phyloP scores from a whole-genome alignment of 2,113 vertebrate species.

The Dissostichus mawsoni region DNA sequence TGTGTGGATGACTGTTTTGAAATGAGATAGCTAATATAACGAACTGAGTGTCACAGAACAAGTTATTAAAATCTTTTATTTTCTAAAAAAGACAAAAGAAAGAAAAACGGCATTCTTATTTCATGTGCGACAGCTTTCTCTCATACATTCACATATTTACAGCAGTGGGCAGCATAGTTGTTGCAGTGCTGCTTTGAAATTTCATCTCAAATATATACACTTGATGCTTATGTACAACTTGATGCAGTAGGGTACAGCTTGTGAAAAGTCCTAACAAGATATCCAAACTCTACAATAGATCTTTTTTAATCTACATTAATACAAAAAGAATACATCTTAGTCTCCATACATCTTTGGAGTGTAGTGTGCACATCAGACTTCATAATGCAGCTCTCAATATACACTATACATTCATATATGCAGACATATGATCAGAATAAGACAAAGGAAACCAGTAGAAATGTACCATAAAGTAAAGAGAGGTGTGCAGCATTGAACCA shows the following conservation, averaged over 20 bases:
- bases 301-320: conserved; percentile 1
- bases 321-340: conserved; percentile 14
- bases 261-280: conserved; percentile 29
- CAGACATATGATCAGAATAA: conserved; percentile 3
- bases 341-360: conserved; percentile 20
- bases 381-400: not conserved
- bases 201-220: conserved; percentile 50
- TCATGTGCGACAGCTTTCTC: conserved; percentile 50
- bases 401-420: conserved; percentile 22
- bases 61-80: not conserved
- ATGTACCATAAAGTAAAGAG: conserved; percentile 42
- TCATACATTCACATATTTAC: conserved; percentile 69
- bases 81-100: conserved; percentile 8
- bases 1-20: not conserved
- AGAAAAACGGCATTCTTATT: conserved; percentile 29
- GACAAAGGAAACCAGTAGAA: not conserved
- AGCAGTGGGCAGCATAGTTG: conserved; percentile 32
- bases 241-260: not conserved
- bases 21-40: too few species aligned
- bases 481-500: conserved; percentile 59
- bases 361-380: conserved; percentile 11
- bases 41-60: not conserved
- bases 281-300: conserved; percentile 52
- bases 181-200: conserved; percentile 22
- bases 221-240: conserved; percentile 48